Evolutionary conservation across 2,113 vertebrate species (phyloP), one percentile per base, ranked within the genome.

Genomic region (Physeter macrocephalus): DNA sequence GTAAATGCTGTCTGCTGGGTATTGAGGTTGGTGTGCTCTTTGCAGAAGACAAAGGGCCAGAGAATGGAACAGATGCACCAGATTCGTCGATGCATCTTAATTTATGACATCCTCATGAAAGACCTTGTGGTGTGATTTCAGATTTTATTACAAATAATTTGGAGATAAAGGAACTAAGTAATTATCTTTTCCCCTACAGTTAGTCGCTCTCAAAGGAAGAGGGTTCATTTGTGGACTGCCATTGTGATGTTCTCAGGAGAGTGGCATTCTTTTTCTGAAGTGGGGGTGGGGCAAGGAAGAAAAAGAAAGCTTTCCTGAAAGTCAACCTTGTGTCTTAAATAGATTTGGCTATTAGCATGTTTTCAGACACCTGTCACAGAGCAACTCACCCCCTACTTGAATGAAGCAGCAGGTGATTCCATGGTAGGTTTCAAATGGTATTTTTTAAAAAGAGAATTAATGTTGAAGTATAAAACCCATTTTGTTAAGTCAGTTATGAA

Each of bases 1-100:
- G 98, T 99, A 99, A 99, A 98, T 97, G 98, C 98, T 99, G 98
- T 99, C 99, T 99, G 98, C 98, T 98, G 99, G 98, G 98, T 98
- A 99, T 99, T 98, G 98, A 98, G 98, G 98, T 98, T 98, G 98
- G 98, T 98, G 97, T 72, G 97, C 98, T 98, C 99, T 99, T 98
- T 98, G 98, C 98, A 98, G 98, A 99, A 99, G 98, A 99, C 98
- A 99, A 99, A 99, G 98, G 98, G 98, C 97, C 8, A 0, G 94
- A 97, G 98, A 98, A 98, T 96, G 92, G 98, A 99, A 99, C 99
- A 99, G 99, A 99, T 99, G 99, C 98, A 98, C 96, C 91, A 97
- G 97, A 98, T 98, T 98, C 97, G 85, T 98, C 95, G 77, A 98
- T 98, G 98, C 98, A 99, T 99, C 99, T 99, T 99, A 99, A 98